Evolutionary conservation across 1,140 invertebrate species (phyloP), one percentile per base, ranked within the genome.

Genomic region (Homalodisca vitripennis): DNA sequence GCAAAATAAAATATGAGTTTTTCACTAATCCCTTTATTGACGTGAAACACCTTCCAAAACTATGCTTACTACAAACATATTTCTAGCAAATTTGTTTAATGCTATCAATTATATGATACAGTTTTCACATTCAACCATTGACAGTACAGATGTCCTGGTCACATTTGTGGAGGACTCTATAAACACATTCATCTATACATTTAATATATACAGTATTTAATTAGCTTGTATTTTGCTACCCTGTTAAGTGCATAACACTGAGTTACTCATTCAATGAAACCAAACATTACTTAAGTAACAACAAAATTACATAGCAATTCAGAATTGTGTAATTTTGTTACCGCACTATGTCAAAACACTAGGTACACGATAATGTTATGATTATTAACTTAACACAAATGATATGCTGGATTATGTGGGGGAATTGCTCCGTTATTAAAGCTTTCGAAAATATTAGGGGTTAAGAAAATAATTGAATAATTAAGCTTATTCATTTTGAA

Each of bases 201-300:
- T 66, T 66, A 66, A 41, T 46, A 64, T 41, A 20, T 46, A 46
- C 41, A 46, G n/a, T 24, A 26, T 66, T 46, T 24, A 63, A 63
- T 63, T 66, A 46, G 32, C 63, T 66, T 66, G 63, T 66, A 66
- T 66, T 66, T 66, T n/a, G 63, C 63, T 66, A 66, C 63, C 63
- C 63, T 66, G 63, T 66, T 30, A 66, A 66, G 63, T 66, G 63
- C 63, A 66, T 66, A 12, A 66, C 63, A 66, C 26, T 46, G 63
- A 66, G 20, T 66, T 66, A 47, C 20, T 66, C 22, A n/a, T n/a
- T n/a, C n/a, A n/a, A n/a, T n/a, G n/a, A n/a, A n/a, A n/a, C n/a
- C n/a, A n/a, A n/a, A n/a, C n/a, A n/a, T n/a, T n/a, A n/a, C n/a
- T n/a, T n/a, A n/a, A n/a, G n/a, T n/a, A n/a, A n/a, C 14, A 63